Base-by-base conservation (phyloP, 1,140 invertebrate genomes). In the Cepaea nemoralis region DNA sequence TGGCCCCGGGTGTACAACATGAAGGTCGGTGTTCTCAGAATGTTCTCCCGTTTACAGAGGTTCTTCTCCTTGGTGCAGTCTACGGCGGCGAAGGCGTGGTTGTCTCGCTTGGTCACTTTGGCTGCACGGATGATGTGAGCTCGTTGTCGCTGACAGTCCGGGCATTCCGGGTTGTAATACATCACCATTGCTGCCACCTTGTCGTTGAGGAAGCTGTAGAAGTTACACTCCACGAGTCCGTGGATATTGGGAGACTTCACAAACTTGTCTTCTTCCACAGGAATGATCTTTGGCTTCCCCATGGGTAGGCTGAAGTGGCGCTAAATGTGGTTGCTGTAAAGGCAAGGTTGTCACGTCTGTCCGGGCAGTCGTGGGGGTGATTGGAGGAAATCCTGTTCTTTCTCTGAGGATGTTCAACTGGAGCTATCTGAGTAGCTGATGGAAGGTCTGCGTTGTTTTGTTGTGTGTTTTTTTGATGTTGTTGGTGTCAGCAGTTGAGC, bases 31-130 rank as follows among this genome's bases (percentile, higher is more conserved):
- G 33, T 22, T 10, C 63, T 12, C 22, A 31, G 12, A 27, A 67
- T 31, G 63, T 31, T 31, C 63, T 67, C 63, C 33, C 63, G 12
- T 27, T 67, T 67, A 31, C 63, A 67, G 10, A 67, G 63, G 22
- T 67, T 31, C 14, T n/a, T 27, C 27, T 67, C 63, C 63, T 67
- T 22, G 10, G 63, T 67, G 63, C 63, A 67, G 63, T 67, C 63
- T 10, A 67, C 63, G 27, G 63, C 63, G 63, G 63, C 63, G 63
- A n/a, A 67, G 63, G 14, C 63, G 63, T 67, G 63, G 12, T 31
- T 31, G 14, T 67, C 63, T 10, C 12, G 14, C 27, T 27, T 67
- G 12, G 27, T 67, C 22, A 10, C 33, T 31, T 67, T 67, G 63
- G 63, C 63, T 10, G 63, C 63, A 12, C 27, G 12, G 63, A 67